These are phyloP conservation scores for Vesta saturnalis DNA, from an alignment of 2,888 invertebrate genomes.

Conservation along the genomic window DNA sequence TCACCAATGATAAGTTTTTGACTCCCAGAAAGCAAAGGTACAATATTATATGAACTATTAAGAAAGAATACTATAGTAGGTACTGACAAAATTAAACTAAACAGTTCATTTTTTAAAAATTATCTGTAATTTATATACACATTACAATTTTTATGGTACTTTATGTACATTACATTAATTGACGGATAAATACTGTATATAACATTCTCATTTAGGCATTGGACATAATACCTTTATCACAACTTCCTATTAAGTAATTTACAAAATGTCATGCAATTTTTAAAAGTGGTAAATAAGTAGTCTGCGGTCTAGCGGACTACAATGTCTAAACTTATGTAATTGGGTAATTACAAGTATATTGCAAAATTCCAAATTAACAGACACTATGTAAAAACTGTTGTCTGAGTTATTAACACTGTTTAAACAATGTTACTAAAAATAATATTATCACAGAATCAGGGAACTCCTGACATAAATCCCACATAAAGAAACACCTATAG, in stretches of 20 bases:
- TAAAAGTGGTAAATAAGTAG: slow-evolving; percentile 53
- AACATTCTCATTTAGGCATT: neutral
- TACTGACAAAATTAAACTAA: too few species aligned
- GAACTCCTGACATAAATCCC: slow-evolving; percentile 55
- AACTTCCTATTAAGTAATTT: neutral
- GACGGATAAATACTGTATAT: slow-evolving; percentile 15
- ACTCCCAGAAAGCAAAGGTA: too few species aligned
- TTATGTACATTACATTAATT: slow-evolving; percentile 15
- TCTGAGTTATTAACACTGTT: slow-evolving; percentile 63
- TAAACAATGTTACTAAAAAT: slow-evolving; percentile 63
- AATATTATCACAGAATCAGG: slow-evolving; percentile 64
- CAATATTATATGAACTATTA: too few species aligned
- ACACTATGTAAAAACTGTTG: slow-evolving; percentile 59
- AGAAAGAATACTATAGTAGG: too few species aligned
- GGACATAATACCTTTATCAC: slow-evolving; percentile 7
- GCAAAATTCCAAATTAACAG: too few species aligned
- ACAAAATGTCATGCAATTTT: too few species aligned
- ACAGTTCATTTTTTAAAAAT: neutral
- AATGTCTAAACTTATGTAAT: too few species aligned
- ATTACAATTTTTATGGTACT: slow-evolving; percentile 8
- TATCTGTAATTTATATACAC: slow-evolving; percentile 2
- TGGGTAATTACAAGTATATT: too few species aligned
- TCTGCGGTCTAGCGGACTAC: too few species aligned
- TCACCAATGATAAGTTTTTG: too few species aligned
- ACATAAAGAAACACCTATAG: slow-evolving; percentile 60